Evolutionary conservation across 2,888 invertebrate species (phyloP).

Genomic region (Scaptomyza caliginosa): DNA sequence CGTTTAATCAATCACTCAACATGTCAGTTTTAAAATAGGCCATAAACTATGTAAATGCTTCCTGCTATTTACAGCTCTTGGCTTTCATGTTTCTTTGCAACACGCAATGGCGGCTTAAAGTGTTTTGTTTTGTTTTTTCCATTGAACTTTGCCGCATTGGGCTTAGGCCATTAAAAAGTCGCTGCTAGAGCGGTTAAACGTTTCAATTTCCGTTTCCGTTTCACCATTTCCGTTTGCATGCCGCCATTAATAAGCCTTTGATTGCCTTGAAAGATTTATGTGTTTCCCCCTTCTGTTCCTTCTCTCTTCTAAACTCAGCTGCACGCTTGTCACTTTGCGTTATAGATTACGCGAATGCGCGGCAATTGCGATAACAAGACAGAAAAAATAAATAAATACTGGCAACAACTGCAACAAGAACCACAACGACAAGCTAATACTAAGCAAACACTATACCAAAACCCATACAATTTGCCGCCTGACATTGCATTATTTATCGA

Average conservation of each 20-base stretch:
- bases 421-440: too few relatives aligned
- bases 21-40: conserved; percentile 40
- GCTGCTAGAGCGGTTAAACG: conserved; percentile 33
- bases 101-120: conserved; percentile 15
- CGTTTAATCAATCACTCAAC: conserved; percentile 50
- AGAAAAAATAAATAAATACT: background rate
- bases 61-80: conserved; percentile 1
- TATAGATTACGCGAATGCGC: conserved; percentile 30
- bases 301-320: background rate
- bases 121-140: conserved; percentile 1
- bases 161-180: conserved; percentile 6
- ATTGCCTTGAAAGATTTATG: conserved; percentile 34
- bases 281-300: background rate
- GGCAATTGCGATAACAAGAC: conserved; percentile 6
- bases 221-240: conserved; percentile 32
- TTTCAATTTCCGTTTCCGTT: conserved; percentile 39
- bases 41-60: conserved; percentile 33
- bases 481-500: conserved; percentile 77
- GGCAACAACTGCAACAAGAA: background rate
- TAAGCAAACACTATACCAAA: background rate
- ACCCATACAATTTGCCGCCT: conserved; percentile 32
- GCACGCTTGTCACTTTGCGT: conserved; percentile 15
- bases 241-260: conserved; percentile 35
- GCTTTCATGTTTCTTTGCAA: background rate
- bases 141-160: conserved; percentile 5